Base-by-base conservation (phyloP, 2,888 invertebrate genomes). In the Didymodactylos carnosus region DNA sequence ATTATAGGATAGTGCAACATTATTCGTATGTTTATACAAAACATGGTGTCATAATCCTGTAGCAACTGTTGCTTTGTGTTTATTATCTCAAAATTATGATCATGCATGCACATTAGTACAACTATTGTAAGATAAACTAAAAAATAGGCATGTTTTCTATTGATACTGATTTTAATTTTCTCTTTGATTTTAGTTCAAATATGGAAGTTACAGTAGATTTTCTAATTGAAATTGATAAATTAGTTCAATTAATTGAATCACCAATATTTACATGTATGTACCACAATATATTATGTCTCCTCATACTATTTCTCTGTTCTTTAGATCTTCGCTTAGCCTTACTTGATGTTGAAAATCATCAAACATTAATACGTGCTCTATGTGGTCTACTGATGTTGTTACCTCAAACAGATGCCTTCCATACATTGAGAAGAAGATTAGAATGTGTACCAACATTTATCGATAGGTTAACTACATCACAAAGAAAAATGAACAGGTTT, bases 21-120 rank as follows among this genome's bases (percentile, higher is more conserved):
- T 98, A 79, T 97, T 98, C 85, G 85, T 87, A 80, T 88, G 89
- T 80, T 87, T 98, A 78, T 97, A 98, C 85, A 87, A 88, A 81
- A 91, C 94, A 75, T 98, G 97, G 97, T 91, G 91, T 80, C 92
- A 95, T 85, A 93, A 92, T 86, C 94, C 97, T 2, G 91, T 97
- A 72, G 91, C 97, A 75, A 91, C 94, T 76, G 88, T 98, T 76
- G 90, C 94, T 72, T 86, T 99, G 76, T 97, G 97, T 81, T 87
- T 98, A 78, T 87, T 99, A 75, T 90, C 93, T 0, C 95, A 95
- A 85, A 92, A 92, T 86, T 98, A 98, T 85, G 84, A 86, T 70
- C 97, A 97, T 85, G 94, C 93, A 77, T 91, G 90, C 81, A 87
- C 88, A 78, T 88, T 98, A 77, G 90, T 98, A 77, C 87, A 88